Conservation (phyloP, 2,797 vertebrate genomes). For the Cygnus olor region DNA sequence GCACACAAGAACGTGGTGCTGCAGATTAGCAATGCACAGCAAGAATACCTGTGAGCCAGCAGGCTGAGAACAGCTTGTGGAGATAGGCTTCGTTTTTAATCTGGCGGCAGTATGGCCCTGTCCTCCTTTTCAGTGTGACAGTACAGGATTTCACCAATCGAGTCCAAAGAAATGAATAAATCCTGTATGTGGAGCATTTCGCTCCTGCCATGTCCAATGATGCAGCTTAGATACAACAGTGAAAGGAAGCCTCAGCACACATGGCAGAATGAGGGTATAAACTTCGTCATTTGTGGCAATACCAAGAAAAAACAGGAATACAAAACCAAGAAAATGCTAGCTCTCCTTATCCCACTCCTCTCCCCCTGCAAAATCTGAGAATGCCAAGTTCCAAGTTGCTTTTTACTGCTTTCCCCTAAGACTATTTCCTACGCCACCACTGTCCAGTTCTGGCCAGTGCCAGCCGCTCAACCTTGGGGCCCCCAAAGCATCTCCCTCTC, state of each 20-base stretch:
- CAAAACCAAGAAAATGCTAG: background rate
- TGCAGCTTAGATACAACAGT: background rate
- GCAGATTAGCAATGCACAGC: background rate
- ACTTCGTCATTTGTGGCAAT: background rate
- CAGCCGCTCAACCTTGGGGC: background rate
- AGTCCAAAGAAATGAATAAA: background rate
- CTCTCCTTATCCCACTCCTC: background rate
- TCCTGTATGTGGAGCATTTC: background rate
- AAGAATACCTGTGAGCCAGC: background rate
- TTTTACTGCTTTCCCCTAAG: background rate
- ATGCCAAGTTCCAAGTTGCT: background rate
- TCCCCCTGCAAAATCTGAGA: background rate
- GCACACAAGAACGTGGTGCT: background rate
- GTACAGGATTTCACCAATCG: background rate
- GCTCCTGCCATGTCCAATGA: rapidly evolving
- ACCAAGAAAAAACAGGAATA: background rate
- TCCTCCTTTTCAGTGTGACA: background rate
- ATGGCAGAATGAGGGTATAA: background rate
- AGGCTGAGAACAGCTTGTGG: background rate
- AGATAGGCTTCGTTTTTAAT: background rate
- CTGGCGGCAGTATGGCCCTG: background rate
- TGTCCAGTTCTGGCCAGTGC: background rate
- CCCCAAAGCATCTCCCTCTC: background rate
- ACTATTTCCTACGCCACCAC: background rate
- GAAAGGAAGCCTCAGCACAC: background rate